Evolutionary conservation across 53 echinoderm and acorn worm genomes (phyloP).

Genomic region (Holothuria scabra): DNA sequence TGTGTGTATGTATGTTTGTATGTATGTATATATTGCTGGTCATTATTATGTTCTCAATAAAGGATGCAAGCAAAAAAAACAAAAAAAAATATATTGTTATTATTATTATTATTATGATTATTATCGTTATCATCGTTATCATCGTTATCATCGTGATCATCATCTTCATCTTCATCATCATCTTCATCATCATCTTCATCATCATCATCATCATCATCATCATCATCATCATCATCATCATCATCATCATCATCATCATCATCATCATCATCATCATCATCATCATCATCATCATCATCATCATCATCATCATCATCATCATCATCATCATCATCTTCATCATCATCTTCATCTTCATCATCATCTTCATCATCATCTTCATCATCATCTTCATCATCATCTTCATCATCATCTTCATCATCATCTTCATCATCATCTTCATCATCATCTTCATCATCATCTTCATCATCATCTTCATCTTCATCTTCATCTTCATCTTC

Average conservation of each 20-base stretch:
- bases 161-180: background rate
- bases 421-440: too few species aligned
- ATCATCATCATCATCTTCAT: background rate
- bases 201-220: background rate
- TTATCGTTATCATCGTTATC: constrained; percentile 1
- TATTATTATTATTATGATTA: background rate
- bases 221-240: background rate
- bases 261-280: constrained; percentile 4
- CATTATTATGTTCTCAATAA: too few species aligned
- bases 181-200: background rate
- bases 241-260: background rate
- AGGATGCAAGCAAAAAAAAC: too few species aligned
- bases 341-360: background rate
- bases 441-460: too few species aligned
- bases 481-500: too few species aligned
- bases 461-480: too few species aligned
- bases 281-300: background rate
- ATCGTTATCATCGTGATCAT: background rate
- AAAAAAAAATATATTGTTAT: background rate
- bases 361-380: background rate
- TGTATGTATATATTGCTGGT: too few species aligned
- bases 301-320: background rate
- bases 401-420: too few species aligned
- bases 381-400: too few species aligned
- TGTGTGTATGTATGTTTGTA: too few species aligned